Evolutionary conservation across 2,113 vertebrate species (phyloP).

Genomic region (Aldabrachelys gigantea): DNA sequence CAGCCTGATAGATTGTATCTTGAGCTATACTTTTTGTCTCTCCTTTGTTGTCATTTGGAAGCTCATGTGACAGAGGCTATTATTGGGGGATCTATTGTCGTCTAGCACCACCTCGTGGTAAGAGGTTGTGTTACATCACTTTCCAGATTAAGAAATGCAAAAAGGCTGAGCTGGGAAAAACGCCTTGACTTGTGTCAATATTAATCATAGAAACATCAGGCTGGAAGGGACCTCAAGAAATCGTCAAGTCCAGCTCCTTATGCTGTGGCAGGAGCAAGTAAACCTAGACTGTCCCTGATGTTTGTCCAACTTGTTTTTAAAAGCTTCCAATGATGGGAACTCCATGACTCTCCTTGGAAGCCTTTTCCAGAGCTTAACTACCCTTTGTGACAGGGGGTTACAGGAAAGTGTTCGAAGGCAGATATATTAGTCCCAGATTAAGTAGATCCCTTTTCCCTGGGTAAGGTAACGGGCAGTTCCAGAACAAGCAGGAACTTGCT

Average conservation of each 20-base stretch:
- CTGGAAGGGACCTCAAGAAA: background rate
- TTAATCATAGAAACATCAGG: fast-evolving
- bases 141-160: background rate
- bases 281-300: background rate
- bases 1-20: background rate
- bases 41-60: background rate
- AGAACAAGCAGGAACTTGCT: no score
- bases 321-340: background rate
- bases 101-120: constrained; percentile 41
- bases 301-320: background rate
- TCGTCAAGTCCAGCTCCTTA: background rate
- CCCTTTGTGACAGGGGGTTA: background rate
- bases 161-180: background rate
- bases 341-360: background rate
- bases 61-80: background rate
- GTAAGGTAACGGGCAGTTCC: no score
- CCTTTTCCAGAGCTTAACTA: background rate
- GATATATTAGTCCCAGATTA: no score
- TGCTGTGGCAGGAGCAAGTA: background rate
- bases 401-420: no score
- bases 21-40: fast-evolving
- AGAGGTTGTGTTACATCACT: constrained; percentile 10
- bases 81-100: background rate
- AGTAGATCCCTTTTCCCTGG: no score
- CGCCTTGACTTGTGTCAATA: background rate